These are phyloP conservation scores for Cheiracanthium punctorium DNA, from an alignment of 2,888 invertebrate genomes.

Conservation along the genomic window DNA sequence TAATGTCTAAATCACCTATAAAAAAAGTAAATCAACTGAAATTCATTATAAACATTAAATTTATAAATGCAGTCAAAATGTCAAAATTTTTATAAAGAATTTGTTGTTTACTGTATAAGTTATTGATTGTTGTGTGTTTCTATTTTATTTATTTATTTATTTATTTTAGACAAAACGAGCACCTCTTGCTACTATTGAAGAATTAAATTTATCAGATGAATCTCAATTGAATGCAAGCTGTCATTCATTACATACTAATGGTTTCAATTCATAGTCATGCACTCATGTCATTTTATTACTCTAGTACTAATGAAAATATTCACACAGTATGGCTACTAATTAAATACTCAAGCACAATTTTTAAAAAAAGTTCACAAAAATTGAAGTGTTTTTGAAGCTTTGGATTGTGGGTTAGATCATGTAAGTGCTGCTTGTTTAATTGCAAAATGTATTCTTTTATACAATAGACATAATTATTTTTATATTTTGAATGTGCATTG, in stretches of 20 bases:
- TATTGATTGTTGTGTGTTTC: neutral
- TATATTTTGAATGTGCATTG: too few relatives aligned
- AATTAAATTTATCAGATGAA: slow-evolving; percentile 56
- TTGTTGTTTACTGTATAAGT: too few relatives aligned
- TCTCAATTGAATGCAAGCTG: slow-evolving; percentile 39
- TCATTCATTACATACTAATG: slow-evolving; percentile 12
- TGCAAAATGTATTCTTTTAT: too few relatives aligned
- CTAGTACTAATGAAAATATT: neutral
- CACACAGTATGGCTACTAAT: neutral
- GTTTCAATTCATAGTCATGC: neutral
- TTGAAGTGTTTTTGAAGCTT: too few relatives aligned
- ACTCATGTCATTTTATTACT: neutral
- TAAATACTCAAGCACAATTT: neutral
- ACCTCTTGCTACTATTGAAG: slow-evolving; percentile 58
- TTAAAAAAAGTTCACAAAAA: neutral
- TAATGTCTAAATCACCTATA: too few relatives aligned
- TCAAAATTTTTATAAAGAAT: too few relatives aligned
- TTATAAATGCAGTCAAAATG: too few relatives aligned
- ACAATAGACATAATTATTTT: too few relatives aligned
- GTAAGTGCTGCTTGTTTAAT: too few relatives aligned
- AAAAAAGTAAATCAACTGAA: too few relatives aligned
- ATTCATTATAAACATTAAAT: too few relatives aligned
- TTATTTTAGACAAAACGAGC: slow-evolving; percentile 36
- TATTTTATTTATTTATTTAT: neutral
- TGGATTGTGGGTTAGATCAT: too few relatives aligned